Evolutionary conservation across 2,888 invertebrate genomes (phyloP).

Genomic region (Parapristionchus giblindavisi): DNA sequence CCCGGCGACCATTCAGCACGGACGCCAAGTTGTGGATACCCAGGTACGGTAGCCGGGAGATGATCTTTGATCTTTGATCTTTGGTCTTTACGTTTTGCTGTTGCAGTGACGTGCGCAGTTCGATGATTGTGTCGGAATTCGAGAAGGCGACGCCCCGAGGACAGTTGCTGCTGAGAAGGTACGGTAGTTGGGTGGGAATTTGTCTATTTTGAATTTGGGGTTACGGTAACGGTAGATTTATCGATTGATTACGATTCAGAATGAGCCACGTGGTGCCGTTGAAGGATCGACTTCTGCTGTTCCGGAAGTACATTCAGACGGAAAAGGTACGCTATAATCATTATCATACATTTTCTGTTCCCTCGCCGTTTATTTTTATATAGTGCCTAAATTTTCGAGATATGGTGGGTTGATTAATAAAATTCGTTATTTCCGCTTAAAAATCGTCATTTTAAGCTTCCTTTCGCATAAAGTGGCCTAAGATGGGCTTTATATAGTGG

Average conservation of each 20-base stretch:
- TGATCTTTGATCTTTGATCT: slow-evolving; percentile 87
- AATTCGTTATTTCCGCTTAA: slow-evolving; percentile 78
- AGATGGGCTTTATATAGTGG: too few species aligned
- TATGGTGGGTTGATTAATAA: too few species aligned
- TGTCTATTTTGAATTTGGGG: not conserved
- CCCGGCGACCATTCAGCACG: slow-evolving; percentile 80
- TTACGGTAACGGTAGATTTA: not conserved
- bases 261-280: slow-evolving; percentile 93
- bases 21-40: slow-evolving; percentile 88
- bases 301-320: slow-evolving; percentile 89
- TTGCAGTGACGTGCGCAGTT: slow-evolving; percentile 23
- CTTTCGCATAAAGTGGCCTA: too few species aligned
- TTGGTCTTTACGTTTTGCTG: slow-evolving; percentile 70
- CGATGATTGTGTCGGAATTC: slow-evolving; percentile 83
- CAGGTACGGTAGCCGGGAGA: slow-evolving; percentile 70
- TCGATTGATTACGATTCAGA: not conserved
- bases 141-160: slow-evolving; percentile 88
- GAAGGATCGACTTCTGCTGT: slow-evolving; percentile 90
- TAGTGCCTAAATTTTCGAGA: too few species aligned
- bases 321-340: too few species aligned
- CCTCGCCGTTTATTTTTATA: too few species aligned
- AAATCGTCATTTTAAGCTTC: too few species aligned
- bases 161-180: slow-evolving; percentile 86
- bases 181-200: slow-evolving; percentile 72
- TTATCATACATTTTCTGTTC: too few species aligned